Evolutionary conservation across 1,140 invertebrate species (phyloP).

Genomic region (Hormaphis cornu): DNA sequence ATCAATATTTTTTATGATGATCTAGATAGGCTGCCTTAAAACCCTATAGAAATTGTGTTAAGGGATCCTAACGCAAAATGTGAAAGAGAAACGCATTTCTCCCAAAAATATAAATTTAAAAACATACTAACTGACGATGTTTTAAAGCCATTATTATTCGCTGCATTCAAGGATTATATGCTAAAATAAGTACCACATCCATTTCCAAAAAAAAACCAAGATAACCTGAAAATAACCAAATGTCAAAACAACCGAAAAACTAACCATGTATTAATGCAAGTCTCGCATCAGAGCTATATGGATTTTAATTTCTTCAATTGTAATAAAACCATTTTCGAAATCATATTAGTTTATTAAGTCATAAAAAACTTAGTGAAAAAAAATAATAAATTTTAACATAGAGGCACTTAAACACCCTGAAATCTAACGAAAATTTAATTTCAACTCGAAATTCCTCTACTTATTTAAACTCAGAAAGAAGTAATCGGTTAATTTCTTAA

Average conservation of each 20-base stretch:
- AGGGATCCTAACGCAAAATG: slow-evolving; percentile 32
- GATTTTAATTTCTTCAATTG: no score
- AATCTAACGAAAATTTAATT: background rate
- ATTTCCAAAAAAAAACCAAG: background rate
- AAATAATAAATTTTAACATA: background rate
- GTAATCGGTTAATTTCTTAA: background rate
- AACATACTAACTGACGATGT: slow-evolving; percentile 34
- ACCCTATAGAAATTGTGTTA: slow-evolving; percentile 33
- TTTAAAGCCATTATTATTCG: background rate
- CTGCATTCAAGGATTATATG: background rate
- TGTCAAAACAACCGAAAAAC: background rate
- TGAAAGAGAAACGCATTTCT: slow-evolving; percentile 1
- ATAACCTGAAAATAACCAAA: background rate
- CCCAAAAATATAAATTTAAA: slow-evolving; percentile 3
- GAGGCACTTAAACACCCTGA: background rate
- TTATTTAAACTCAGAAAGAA: background rate
- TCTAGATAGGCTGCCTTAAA: slow-evolving; percentile 27
- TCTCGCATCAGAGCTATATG: background rate
- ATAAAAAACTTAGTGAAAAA: background rate
- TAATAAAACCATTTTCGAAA: no score
- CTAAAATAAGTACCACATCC: background rate
- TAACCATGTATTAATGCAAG: background rate
- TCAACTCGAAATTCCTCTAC: no score
- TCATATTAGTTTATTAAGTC: background rate
- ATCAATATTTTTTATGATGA: slow-evolving; percentile 27